Percentiles rank a stretch among this genome's conserved stretches.
Evolutionary conservation across 2,797 vertebrate species (phyloP).

Genomic region (Tolypeutes matacus): DNA sequence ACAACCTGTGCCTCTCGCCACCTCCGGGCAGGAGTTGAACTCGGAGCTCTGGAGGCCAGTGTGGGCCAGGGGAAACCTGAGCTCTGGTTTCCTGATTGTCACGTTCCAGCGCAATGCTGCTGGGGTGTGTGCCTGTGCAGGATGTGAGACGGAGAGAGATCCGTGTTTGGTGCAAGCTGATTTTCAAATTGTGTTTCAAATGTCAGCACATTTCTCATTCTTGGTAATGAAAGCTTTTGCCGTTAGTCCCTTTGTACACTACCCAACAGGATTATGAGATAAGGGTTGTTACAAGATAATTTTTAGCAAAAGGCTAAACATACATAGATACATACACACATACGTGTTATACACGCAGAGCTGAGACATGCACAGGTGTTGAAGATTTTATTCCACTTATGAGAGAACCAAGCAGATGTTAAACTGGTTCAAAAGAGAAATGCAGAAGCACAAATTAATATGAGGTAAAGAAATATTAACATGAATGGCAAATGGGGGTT

Average conservation of each 20-base stretch:
- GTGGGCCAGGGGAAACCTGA: too few relatives aligned
- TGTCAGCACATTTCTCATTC: background rate
- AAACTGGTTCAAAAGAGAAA: background rate
- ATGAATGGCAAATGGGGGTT: background rate
- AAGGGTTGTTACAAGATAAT: background rate
- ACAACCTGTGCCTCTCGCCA: background rate
- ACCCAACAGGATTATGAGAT: background rate
- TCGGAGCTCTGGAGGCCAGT: background rate
- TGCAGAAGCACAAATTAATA: background rate
- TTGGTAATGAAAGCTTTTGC: background rate
- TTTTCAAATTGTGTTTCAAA: background rate
- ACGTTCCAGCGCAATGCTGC: background rate
- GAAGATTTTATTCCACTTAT: background rate
- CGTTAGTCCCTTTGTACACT: background rate
- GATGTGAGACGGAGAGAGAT: background rate
- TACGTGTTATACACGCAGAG: too few relatives aligned
- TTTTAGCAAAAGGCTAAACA: background rate
- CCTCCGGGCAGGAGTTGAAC: background rate
- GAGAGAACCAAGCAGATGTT: background rate
- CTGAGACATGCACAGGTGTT: background rate
- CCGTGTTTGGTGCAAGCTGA: background rate
- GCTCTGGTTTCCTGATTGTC: background rate
- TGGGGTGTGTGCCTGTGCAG: too few relatives aligned
- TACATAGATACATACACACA: too few relatives aligned
- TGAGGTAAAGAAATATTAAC: background rate